phyloP scores from a whole-genome alignment of 2,113 vertebrate species.

The Chaetodon trifascialis region DNA sequence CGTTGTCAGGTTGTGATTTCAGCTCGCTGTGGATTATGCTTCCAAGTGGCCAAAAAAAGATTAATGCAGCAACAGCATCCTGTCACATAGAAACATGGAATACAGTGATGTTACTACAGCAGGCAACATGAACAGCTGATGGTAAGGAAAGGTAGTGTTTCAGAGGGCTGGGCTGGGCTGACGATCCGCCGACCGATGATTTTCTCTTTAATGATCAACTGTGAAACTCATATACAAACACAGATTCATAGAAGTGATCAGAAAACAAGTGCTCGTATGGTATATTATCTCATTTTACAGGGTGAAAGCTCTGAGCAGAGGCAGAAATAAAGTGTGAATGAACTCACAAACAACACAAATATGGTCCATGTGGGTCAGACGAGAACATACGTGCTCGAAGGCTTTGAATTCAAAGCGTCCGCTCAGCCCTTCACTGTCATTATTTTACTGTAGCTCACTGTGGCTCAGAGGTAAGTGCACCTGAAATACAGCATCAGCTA shows the following conservation, averaged over 20 bases:
- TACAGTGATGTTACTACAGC: neutral
- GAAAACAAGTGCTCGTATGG: neutral
- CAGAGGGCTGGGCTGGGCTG: no score
- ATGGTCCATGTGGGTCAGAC: neutral
- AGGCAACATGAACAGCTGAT: no score
- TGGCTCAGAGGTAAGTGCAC: slow-evolving; percentile 5
- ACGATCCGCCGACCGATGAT: no score
- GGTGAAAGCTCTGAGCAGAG: neutral
- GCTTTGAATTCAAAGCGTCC: neutral
- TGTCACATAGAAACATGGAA: neutral
- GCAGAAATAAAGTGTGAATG: no score
- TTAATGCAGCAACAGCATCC: neutral
- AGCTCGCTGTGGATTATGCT: neutral
- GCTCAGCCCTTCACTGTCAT: neutral
- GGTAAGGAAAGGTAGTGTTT: no score
- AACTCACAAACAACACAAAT: neutral
- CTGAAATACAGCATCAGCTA: slow-evolving; percentile 11
- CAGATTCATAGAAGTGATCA: neutral
- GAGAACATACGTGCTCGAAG: neutral
- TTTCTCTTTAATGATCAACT: no score
- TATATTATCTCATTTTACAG: neutral
- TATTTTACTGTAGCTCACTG: neutral
- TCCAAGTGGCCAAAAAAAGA: neutral
- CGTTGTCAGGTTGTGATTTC: no score
- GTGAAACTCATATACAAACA: no score